Evolutionary conservation across 2,797 vertebrate species (phyloP).

Genomic region (Benthosema pterotum): DNA sequence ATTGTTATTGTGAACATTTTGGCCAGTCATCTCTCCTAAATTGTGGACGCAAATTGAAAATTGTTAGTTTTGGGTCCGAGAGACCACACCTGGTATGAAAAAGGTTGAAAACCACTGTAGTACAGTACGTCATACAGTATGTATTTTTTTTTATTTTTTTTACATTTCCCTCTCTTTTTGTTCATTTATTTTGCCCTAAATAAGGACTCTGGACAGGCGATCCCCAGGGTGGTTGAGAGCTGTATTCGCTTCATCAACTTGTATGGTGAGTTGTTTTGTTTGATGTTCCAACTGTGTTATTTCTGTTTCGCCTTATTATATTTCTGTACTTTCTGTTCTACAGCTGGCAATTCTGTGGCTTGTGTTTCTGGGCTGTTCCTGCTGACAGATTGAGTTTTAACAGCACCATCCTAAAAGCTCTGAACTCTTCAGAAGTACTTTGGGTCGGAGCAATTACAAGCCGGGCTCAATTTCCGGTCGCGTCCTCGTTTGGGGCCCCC

Average conservation of each 20-base stretch:
- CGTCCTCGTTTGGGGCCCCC: slow-evolving; percentile 4
- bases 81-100: too few relatives aligned
- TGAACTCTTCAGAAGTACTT: neutral
- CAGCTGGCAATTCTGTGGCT: neutral
- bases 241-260: slow-evolving; percentile 98
- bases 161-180: too few relatives aligned
- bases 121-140: too few relatives aligned
- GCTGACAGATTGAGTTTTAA: neutral
- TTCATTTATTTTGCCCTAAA: too few relatives aligned
- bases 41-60: too few relatives aligned
- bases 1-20: too few relatives aligned
- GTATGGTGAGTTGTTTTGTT: slow-evolving; percentile 86
- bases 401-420: neutral
- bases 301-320: neutral
- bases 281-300: neutral
- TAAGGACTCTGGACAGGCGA: slow-evolving; percentile 95
- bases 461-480: neutral
- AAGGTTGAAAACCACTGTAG: too few relatives aligned
- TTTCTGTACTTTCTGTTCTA: neutral
- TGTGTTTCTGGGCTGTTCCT: neutral
- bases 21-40: too few relatives aligned
- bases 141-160: too few relatives aligned
- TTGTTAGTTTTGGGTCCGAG: too few relatives aligned
- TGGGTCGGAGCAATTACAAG: slow-evolving; percentile 1
- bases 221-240: slow-evolving; percentile 97